These are phyloP conservation scores for Bombus superbus DNA, from an alignment of 1,140 invertebrate genomes.

Conservation along the genomic window DNA sequence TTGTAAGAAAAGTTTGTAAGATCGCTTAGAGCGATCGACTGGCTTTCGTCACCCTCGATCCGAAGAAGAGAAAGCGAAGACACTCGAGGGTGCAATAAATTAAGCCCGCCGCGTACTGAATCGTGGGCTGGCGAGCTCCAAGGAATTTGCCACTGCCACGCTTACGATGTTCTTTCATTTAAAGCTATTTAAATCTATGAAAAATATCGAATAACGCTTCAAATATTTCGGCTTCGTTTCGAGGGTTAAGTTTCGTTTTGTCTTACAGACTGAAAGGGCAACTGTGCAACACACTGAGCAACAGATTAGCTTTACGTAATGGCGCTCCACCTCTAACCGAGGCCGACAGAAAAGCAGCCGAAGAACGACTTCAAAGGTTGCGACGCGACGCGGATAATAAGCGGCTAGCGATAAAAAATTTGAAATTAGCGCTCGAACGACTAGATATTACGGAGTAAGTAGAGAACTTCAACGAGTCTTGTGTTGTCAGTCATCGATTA, in stretches of 20 bases:
- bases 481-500: background rate
- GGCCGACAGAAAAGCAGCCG: conserved; percentile 86
- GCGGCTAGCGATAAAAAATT: conserved; percentile 88
- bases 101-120: no score
- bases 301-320: conserved; percentile 78
- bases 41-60: no score
- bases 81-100: no score
- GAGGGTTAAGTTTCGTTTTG: background rate
- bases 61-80: no score
- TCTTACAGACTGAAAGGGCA: conserved; percentile 85
- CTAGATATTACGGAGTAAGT: conserved; percentile 92
- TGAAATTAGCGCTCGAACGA: conserved; percentile 89
- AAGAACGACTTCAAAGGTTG: conserved; percentile 87
- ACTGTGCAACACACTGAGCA: conserved; percentile 84
- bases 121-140: no score
- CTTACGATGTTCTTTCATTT: no score
- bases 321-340: conserved; percentile 80
- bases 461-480: background rate
- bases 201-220: no score
- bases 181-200: no score
- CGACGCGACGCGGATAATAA: conserved; percentile 89
- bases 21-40: no score
- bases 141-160: no score
- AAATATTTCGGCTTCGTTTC: no score
- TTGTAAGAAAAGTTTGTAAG: no score